Conservation (phyloP, 1,140 invertebrate species). For the Neotoxoptera formosana region DNA sequence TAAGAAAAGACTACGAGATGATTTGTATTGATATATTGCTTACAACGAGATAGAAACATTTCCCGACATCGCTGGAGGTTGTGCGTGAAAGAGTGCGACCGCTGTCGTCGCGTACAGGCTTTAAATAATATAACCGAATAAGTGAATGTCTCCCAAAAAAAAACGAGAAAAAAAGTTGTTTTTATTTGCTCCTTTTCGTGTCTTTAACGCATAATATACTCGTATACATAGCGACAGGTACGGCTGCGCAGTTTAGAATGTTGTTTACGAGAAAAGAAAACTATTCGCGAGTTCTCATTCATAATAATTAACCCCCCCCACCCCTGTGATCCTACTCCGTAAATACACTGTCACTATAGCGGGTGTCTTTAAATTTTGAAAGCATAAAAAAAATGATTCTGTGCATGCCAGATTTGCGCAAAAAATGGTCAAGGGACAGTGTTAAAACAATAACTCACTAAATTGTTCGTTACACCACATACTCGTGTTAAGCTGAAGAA, state of each 20-base stretch:
- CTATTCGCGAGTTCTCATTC: neutral
- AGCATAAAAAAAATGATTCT: neutral
- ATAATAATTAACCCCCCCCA: too few species aligned
- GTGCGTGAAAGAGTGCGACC: neutral
- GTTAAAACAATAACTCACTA: neutral
- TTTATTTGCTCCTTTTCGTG: neutral
- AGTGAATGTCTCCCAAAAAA: neutral
- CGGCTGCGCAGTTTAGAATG: neutral
- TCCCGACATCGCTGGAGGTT: neutral
- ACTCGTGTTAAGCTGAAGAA: neutral
- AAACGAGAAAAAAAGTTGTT: neutral
- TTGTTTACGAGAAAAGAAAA: neutral
- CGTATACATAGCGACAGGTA: neutral
- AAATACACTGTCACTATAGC: neutral
- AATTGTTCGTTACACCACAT: neutral
- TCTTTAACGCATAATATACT: neutral
- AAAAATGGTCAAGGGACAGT: neutral
- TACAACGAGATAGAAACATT: neutral
- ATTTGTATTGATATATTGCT: neutral
- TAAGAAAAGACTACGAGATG: neutral
- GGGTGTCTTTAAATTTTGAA: neutral
- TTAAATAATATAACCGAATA: neutral
- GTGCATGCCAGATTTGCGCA: neutral
- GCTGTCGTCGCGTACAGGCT: neutral
- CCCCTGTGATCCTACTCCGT: neutral